These are phyloP conservation scores for Rhagoletis zephyria DNA, from an alignment of 1,140 invertebrate genomes.

Conservation along the genomic window DNA sequence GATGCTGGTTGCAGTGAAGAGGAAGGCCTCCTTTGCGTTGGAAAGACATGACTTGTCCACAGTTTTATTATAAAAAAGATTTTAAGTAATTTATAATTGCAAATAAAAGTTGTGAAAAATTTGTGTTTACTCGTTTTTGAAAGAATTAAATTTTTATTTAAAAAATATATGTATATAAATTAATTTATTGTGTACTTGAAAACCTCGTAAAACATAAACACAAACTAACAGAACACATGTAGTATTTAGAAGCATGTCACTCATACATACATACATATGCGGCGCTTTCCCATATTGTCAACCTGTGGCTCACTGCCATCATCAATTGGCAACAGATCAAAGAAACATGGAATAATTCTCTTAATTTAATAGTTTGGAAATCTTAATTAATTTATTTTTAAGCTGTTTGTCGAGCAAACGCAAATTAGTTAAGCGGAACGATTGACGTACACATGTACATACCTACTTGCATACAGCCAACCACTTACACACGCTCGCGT, in stretches of 20 bases:
- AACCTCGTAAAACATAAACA: too few species aligned
- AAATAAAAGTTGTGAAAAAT: too few species aligned
- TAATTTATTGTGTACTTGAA: too few species aligned
- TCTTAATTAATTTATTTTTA: constrained; percentile 65
- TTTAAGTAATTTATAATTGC: too few species aligned
- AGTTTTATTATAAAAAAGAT: too few species aligned
- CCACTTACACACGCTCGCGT: background rate
- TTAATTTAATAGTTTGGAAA: constrained; percentile 72
- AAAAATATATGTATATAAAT: background rate
- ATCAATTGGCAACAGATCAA: constrained; percentile 62
- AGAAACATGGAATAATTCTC: constrained; percentile 63
- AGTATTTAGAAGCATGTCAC: background rate
- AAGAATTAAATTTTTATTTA: background rate
- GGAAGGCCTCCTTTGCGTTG: too few species aligned
- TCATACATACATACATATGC: background rate
- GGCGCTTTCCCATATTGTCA: too few species aligned
- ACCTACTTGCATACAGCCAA: background rate
- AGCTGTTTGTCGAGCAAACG: constrained; percentile 56
- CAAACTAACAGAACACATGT: too few species aligned
- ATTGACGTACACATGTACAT: constrained; percentile 53
- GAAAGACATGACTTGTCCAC: too few species aligned
- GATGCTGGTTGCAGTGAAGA: too few species aligned
- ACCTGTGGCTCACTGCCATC: background rate
- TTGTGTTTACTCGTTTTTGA: too few species aligned
- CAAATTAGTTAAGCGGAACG: constrained; percentile 45